These are phyloP conservation scores for Chelidonichthys spinosus DNA, from an alignment of 2,797 vertebrate genomes.

Conservation along the genomic window DNA sequence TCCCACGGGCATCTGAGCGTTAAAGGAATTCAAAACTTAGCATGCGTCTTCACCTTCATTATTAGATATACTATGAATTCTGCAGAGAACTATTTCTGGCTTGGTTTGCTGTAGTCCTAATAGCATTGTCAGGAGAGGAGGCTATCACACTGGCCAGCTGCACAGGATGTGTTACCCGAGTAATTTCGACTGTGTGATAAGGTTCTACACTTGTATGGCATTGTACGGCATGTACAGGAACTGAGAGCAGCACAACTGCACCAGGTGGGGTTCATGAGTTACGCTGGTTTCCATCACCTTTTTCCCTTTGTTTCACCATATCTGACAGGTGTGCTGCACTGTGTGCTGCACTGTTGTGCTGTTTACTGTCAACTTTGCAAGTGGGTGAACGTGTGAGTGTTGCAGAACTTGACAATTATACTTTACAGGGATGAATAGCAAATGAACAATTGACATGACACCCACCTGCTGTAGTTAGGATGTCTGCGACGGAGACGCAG, in stretches of 20 bases:
- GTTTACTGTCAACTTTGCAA: constrained; percentile 31
- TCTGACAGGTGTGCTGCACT: constrained; percentile 12
- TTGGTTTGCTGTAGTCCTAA: constrained; percentile 14
- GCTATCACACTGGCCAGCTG: constrained; percentile 23
- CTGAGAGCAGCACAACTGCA: constrained; percentile 6
- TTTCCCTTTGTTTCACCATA: not conserved
- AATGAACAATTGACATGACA: constrained; percentile 22
- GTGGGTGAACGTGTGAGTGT: constrained; percentile 30
- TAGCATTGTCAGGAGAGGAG: constrained; percentile 10
- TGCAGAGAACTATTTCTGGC: not conserved
- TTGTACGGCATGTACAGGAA: constrained; percentile 8
- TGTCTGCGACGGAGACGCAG: constrained; percentile 18
- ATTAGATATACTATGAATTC: not conserved
- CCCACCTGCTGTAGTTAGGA: constrained; percentile 4
- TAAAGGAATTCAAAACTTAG: not conserved
- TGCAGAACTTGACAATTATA: constrained; percentile 27
- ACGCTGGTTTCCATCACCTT: constrained; percentile 9
- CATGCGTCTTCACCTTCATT: not conserved
- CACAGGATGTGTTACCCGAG: constrained; percentile 37
- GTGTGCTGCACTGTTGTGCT: not conserved
- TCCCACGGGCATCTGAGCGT: not conserved
- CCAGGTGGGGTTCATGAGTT: not conserved
- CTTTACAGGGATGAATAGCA: constrained; percentile 26
- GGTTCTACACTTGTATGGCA: constrained; percentile 21
- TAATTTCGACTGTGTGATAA: constrained; percentile 48